Evolutionary conservation across 2,888 invertebrate genomes (phyloP).

Genomic region (Oscheius myriophilus): DNA sequence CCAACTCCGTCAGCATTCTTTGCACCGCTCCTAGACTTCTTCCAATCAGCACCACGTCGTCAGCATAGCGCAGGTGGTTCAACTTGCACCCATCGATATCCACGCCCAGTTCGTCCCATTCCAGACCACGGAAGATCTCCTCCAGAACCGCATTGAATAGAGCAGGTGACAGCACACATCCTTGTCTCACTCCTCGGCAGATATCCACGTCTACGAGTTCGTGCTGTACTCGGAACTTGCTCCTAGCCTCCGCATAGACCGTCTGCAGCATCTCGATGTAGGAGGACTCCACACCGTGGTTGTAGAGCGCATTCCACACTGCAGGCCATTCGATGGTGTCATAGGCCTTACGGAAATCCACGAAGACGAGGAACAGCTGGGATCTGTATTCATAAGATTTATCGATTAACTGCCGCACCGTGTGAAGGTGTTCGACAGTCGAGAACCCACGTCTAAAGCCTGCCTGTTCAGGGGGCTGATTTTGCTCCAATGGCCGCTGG

Average conservation of each 20-base stretch:
- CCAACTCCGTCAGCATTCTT: constrained; percentile 31
- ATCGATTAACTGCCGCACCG: constrained; percentile 18
- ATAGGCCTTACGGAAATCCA: constrained; percentile 39
- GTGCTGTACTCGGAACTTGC: not conserved
- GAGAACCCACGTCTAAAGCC: constrained; percentile 11
- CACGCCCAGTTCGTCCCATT: constrained; percentile 38
- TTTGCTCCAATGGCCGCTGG: not conserved
- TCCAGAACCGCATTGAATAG: constrained; percentile 30
- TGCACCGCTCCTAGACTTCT: constrained; percentile 3
- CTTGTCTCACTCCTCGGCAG: constrained; percentile 28
- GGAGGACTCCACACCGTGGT: constrained; percentile 4
- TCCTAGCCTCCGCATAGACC: not conserved
- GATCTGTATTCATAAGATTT: constrained; percentile 19
- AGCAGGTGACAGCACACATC: constrained; percentile 23
- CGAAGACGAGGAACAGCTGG: constrained; percentile 32
- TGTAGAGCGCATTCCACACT: constrained; percentile 20
- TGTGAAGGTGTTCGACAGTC: constrained; percentile 25
- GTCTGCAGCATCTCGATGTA: constrained; percentile 2
- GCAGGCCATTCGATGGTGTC: constrained; percentile 25
- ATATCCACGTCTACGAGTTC: constrained; percentile 7
- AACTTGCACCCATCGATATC: constrained; percentile 28
- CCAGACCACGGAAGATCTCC: constrained; percentile 21
- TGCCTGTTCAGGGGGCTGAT: not conserved
- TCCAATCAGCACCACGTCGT: constrained; percentile 33
- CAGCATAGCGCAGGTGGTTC: constrained; percentile 35